phyloP scores from a whole-genome alignment of 2,888 invertebrate genomes.

The Lomographa bimaculata region DNA sequence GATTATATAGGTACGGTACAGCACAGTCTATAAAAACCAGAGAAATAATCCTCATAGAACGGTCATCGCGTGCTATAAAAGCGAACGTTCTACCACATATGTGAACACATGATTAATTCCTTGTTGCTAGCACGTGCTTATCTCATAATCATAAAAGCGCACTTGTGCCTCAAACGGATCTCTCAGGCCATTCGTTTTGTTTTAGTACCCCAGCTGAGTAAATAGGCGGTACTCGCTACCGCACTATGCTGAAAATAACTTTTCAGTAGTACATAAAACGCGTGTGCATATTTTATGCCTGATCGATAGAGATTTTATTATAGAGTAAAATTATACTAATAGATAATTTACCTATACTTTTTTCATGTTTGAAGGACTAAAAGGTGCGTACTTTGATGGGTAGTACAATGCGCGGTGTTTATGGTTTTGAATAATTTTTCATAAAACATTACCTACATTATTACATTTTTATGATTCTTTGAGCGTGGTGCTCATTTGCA shows the following conservation, averaged over 20 bases:
- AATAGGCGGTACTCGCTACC: conserved; percentile 44
- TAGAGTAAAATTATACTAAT: not conserved
- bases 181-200: conserved; percentile 61
- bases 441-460: too few species aligned
- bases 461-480: too few species aligned
- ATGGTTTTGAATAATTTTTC: too few species aligned
- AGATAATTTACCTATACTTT: too few species aligned
- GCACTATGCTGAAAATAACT: conserved; percentile 40
- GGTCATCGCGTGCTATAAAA: conserved; percentile 17
- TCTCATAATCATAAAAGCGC: conserved; percentile 66
- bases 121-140: conserved; percentile 51
- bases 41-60: conserved; percentile 14
- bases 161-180: conserved; percentile 54
- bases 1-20: too few species aligned
- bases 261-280: conserved; percentile 60
- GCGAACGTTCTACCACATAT: conserved; percentile 11
- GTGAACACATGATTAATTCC: conserved; percentile 49
- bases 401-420: too few species aligned
- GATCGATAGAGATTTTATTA: conserved; percentile 1
- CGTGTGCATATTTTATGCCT: not conserved
- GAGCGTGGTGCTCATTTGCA: too few species aligned
- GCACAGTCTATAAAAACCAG: too few species aligned
- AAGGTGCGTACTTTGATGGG: too few species aligned
- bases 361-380: too few species aligned
- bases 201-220: conserved; percentile 60